Conservation (phyloP, 2,797 vertebrate species). For the Microhierax caerulescens region DNA sequence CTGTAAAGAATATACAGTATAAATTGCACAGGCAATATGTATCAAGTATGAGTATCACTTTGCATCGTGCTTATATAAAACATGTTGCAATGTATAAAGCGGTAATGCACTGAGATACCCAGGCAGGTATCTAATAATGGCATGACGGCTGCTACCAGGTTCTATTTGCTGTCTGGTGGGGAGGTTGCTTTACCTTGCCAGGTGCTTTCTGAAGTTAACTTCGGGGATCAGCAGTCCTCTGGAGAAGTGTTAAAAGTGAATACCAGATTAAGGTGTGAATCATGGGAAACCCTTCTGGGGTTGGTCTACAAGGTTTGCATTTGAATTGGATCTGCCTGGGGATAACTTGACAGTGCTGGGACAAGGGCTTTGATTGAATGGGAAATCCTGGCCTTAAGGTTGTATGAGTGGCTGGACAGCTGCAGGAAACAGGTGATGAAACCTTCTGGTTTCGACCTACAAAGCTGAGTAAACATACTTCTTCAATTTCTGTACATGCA, state of each 20-base stretch:
- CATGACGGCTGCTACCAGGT: neutral
- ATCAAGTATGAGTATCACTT: neutral
- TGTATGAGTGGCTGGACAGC: neutral
- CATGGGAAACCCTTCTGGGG: neutral
- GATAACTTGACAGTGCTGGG: neutral
- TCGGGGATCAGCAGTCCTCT: neutral
- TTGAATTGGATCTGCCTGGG: neutral
- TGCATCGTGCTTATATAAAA: neutral
- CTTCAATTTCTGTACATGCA: neutral
- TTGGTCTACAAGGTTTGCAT: neutral
- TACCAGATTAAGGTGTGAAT: neutral
- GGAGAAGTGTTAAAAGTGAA: neutral
- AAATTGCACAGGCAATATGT: accelerated
- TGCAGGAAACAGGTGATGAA: neutral
- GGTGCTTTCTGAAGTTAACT: neutral
- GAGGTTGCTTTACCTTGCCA: neutral
- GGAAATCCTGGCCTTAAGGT: neutral
- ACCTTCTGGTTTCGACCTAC: neutral
- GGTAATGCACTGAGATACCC: neutral
- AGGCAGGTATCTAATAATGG: neutral
- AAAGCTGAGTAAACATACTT: neutral
- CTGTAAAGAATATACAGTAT: neutral
- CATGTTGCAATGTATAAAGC: neutral
- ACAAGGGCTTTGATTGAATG: neutral
- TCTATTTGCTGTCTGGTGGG: neutral